A percentile compares a stretch with the other conserved stretches of the same genome.
Evolutionary conservation across 2,113 vertebrate species (phyloP).

Genomic region (Pipa parva): DNA sequence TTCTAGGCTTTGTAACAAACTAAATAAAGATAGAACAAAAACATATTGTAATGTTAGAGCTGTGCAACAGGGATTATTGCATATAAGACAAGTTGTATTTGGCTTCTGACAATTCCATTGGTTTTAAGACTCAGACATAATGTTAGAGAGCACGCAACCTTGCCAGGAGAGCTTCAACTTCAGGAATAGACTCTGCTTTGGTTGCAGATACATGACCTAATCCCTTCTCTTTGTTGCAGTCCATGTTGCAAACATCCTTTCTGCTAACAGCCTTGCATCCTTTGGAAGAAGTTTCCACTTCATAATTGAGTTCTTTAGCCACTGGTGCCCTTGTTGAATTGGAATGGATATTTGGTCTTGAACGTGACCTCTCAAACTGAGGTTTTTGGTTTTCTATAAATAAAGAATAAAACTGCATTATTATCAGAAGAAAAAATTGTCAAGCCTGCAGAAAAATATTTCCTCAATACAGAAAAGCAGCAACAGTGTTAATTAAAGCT

Average conservation of each 20-base stretch:
- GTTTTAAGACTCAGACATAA: neutral
- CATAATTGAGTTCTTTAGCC: slow-evolving; percentile 75
- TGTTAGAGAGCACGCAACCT: slow-evolving; percentile 81
- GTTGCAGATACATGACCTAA: slow-evolving; percentile 52
- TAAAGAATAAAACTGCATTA: slow-evolving; percentile 45
- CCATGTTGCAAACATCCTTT: slow-evolving; percentile 54
- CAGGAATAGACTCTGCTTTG: slow-evolving; percentile 68
- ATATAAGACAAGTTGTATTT: neutral
- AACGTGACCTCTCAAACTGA: slow-evolving; percentile 77
- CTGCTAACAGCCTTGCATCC: slow-evolving; percentile 59
- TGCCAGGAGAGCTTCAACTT: slow-evolving; percentile 90
- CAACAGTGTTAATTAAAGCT: slow-evolving; percentile 9
- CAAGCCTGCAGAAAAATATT: neutral
- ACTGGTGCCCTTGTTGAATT: slow-evolving; percentile 65
- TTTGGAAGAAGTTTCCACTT: slow-evolving; percentile 62
- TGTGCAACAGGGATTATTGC: neutral
- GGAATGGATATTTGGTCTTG: slow-evolving; percentile 71
- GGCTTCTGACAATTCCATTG: neutral
- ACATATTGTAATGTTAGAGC: neutral
- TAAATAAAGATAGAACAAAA: no score
- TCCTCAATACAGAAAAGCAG: neutral
- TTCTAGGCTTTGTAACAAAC: no score
- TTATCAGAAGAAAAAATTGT: slow-evolving; percentile 15
- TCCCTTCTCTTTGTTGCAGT: slow-evolving; percentile 65
- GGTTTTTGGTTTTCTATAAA: slow-evolving; percentile 83